Base-by-base conservation (phyloP, 2,797 vertebrate species). In the Trichosurus vulpecula region DNA sequence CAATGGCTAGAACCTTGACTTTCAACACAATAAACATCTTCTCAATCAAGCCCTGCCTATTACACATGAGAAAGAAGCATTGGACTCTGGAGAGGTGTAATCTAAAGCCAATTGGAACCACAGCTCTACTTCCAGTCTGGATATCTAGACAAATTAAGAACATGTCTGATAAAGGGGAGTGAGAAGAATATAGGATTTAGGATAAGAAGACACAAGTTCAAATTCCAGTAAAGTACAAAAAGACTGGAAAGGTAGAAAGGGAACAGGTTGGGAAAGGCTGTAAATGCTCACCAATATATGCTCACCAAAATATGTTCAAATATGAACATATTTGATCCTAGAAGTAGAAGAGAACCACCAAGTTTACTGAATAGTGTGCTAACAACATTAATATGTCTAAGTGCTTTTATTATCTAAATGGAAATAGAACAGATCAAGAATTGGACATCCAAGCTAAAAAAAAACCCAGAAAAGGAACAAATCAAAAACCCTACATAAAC, bases 1-100 rank as follows among this genome's bases (percentile, higher is more conserved):
- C 54, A 96, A 93, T 95, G 74, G 56, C 35, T 6, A 92, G 89
- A 95, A 54, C 56, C 19, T 61, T 90, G 74, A 90, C 90, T 92
- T 93, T 92, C 66, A 41, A 91, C 13, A 74, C 57, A 96, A 55
- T 53, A 92, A 74, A 54, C 4, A 51, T 90, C 94, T 95, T 93
- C 93, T 92, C 52, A 56, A 3, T 9, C 25, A 52, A 41, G 56
- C 57, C 51, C 90, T 93, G 87, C 93, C 93, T 52, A 0, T 58
- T 54, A 87, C 9, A 0, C 58, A 55, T 53, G 30, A 11, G 52
- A 47, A 91, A 55, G 56, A 93, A 93, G 56, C 91, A 95, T 61
- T 74, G 92, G 94, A 91, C 9, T 52, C 16, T 93, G n/a, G 90
- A 56, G 81, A 89, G 52, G 25, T 1, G 66, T 22, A 27, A 57